These are phyloP conservation scores for Actinia equina DNA, from an alignment of 64 coral and sea anemone genomes.

Conservation along the genomic window DNA sequence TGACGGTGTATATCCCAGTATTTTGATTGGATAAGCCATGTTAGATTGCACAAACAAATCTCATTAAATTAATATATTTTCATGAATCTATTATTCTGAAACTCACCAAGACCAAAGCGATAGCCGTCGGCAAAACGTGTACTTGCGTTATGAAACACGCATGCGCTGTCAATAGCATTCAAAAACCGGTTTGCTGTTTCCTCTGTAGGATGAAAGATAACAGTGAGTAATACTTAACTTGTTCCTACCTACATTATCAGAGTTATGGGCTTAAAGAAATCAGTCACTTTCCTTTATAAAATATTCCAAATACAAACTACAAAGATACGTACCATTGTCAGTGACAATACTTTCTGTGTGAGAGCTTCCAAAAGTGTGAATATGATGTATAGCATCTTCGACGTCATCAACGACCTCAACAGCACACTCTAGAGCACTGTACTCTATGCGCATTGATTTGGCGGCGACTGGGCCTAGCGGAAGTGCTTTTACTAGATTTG, in stretches of 20 bases:
- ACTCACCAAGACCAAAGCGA: constrained; percentile 95
- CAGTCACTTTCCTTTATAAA: too few relatives aligned
- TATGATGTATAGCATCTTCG: constrained; percentile 81
- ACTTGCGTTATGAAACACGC: constrained; percentile 92
- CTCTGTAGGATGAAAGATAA: constrained; percentile 31
- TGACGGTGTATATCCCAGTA: too few relatives aligned
- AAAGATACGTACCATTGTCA: constrained; percentile 62
- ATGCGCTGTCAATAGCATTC: constrained; percentile 89
- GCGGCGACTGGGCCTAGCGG: constrained; percentile 80
- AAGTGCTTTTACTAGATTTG: constrained; percentile 69
- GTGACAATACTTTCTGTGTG: constrained; percentile 88
- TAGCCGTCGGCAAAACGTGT: constrained; percentile 94
- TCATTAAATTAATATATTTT: too few relatives aligned
- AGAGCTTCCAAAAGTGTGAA: constrained; percentile 92
- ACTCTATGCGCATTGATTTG: constrained; percentile 78
- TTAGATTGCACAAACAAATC: too few relatives aligned
- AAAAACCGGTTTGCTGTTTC: constrained; percentile 76
- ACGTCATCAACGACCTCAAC: constrained; percentile 82
- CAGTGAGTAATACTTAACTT: background rate
- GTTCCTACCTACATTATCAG: too few relatives aligned
- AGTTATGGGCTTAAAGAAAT: too few relatives aligned
- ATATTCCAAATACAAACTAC: background rate
- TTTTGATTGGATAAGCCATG: too few relatives aligned
- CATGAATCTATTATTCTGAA: background rate
- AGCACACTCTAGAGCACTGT: constrained; percentile 86